Evolutionary conservation across 1,140 invertebrate species (phyloP).

Genomic region (Cotesia chilonis): DNA sequence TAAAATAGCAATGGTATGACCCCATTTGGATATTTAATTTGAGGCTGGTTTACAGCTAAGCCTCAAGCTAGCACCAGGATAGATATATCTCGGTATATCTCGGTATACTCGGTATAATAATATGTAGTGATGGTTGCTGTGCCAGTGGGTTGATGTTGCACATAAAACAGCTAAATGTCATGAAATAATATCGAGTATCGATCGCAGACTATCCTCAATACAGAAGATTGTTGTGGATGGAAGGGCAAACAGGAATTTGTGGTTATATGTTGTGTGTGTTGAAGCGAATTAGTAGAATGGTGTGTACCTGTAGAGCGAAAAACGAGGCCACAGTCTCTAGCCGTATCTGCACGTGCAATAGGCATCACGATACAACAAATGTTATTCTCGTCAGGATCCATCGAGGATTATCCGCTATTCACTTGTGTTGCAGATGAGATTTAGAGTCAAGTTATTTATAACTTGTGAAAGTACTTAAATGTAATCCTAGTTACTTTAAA

Average conservation of each 20-base stretch:
- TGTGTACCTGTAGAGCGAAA: constrained; percentile 17
- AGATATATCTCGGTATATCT: too few relatives aligned
- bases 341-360: background rate
- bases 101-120: too few relatives aligned
- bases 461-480: too few relatives aligned
- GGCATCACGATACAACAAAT: too few relatives aligned
- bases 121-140: too few relatives aligned
- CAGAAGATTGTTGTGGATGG: background rate
- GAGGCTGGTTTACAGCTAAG: background rate
- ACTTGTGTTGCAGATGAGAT: too few relatives aligned
- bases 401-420: too few relatives aligned
- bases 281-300: too few relatives aligned
- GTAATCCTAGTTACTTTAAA: too few relatives aligned
- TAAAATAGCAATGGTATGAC: background rate
- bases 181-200: constrained; percentile 26
- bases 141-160: background rate
- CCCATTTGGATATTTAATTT: constrained; percentile 5
- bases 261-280: background rate
- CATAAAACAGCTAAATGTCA: constrained; percentile 19
- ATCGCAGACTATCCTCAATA: background rate
- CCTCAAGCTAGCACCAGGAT: too few relatives aligned
- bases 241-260: constrained; percentile 24
- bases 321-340: constrained; percentile 16
- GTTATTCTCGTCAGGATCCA: too few relatives aligned
- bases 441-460: too few relatives aligned